Evolutionary conservation across 2,888 invertebrate species (phyloP), one percentile per base, ranked within the genome.

Genomic region (Polydrusus pterygomalis): DNA sequence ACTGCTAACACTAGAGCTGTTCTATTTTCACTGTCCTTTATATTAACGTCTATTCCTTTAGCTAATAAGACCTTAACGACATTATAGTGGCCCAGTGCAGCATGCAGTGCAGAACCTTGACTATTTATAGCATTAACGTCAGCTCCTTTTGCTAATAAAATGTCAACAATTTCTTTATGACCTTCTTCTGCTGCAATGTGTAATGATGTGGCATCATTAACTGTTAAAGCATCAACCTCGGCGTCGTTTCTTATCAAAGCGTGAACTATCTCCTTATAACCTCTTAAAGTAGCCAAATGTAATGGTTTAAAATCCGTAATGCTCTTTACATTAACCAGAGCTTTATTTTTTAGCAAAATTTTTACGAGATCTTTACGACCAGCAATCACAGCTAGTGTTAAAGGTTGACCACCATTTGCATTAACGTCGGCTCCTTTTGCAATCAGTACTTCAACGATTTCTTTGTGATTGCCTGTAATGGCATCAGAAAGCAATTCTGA

Each of bases 171-270:
- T 25, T 49, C 15, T 9, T 40, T 17, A 17, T 70, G 60, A 2
- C 70, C 62, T 1, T n/a, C 10, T 10, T 0, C 15, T 15, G 91
- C 90, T 7, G 91, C 91, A 80, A 91, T 90, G 81, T 92, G 92
- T 7, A 92, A 80, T 0, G 91, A 88, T 20, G 89, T 87, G 84
- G 91, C 91, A 68, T 89, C 84, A 30, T 30, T 30, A 30, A 30
- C 7, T 6, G 30, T 7, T 7, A 2, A 6, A 30, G 30, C 30
- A 30, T 34, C 34, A 34, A 34, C 34, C 34, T 34, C 34, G 1
- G 34, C 34, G 2, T 8, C 34, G 2, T 34, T 7, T 34, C 6
- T 34, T 34, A 34, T 34, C 34, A 34, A 8, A 34, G 5, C 5
- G 34, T 34, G 1, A 34, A 34, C 34, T 34, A 34, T 34, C 8